phyloP scores from a whole-genome alignment of 1,140 invertebrate species.

The Anastatus disparis region DNA sequence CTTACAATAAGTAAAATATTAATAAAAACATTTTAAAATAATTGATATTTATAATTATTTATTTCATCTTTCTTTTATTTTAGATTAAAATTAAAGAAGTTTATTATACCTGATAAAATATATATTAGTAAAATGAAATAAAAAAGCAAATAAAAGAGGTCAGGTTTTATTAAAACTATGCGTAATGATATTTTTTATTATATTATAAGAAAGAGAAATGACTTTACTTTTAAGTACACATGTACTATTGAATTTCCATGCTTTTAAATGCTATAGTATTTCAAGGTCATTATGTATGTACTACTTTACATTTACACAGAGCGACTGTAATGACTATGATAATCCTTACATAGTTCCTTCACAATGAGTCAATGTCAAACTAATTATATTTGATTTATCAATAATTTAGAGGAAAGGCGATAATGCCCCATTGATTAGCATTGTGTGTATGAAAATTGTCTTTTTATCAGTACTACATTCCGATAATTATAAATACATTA shows the following conservation, averaged over 20 bases:
- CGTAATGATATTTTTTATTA: too few species aligned
- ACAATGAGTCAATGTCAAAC: constrained; percentile 39
- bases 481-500: too few species aligned
- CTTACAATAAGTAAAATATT: too few species aligned
- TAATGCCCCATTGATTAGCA: constrained; percentile 33
- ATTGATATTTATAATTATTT: too few species aligned
- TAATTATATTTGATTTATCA: constrained; percentile 37
- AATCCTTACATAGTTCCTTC: constrained; percentile 28
- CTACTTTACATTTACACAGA: constrained; percentile 17
- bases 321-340: constrained; percentile 26
- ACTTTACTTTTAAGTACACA: too few species aligned
- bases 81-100: too few species aligned
- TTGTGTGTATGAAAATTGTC: background rate
- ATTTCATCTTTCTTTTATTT: too few species aligned
- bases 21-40: too few species aligned
- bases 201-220: too few species aligned
- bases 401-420: constrained; percentile 33
- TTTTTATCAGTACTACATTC: too few species aligned
- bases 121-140: background rate
- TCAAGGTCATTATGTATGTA: constrained; percentile 30
- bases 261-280: constrained; percentile 23
- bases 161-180: too few species aligned
- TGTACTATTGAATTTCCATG: constrained; percentile 2
- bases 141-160: background rate
- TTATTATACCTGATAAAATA: background rate